Base-by-base conservation (phyloP, 2,797 vertebrate species). In the Myiotriccus ornatus region DNA sequence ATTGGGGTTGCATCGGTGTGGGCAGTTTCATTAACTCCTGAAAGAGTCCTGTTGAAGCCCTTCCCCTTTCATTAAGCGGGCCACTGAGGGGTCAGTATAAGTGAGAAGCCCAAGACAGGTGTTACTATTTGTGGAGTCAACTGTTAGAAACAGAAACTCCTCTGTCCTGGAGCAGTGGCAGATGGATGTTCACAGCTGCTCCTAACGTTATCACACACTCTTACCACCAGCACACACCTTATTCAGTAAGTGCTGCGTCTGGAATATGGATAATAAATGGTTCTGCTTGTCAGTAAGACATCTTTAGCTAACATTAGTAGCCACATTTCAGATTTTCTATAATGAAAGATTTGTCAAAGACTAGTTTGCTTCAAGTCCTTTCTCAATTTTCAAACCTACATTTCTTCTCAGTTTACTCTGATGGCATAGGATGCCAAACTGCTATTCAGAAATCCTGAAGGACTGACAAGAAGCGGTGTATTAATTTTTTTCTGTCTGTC, bases 131-230 rank as follows among this genome's bases (percentile, higher is more conserved):
- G 89, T 88, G 41, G 84, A 93, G 59, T 76, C 67, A 93, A 6
- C 81, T 85, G 56, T 79, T 85, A 88, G 96, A 94, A 97, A 93
- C 71, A 81, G 89, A 94, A 96, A 78, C 89, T 93, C 89, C 64
- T 94, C 91, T 91, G 65, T 87, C 59, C 71, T 60, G 73, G 50
- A 74, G 84, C 86, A 83, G 70, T 7, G 84, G 77, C 65, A 97
- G 90, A 95, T 95, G 84, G 93, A 95, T 95, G 94, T 92, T 91
- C 97, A 90, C 95, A 95, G 96, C 97, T 97, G 94, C 80, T 95
- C 56, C 62, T 81, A 80, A 70, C 7, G 7, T 81, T 92, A 82
- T 93, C 96, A 94, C 95, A 93, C 87, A 87, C 79, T 91, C 87
- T 94, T 74, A 87, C 53, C 68, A 76, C 71, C 60, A 84, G 52